These are phyloP conservation scores for Cottus gobio DNA, from an alignment of 2,113 vertebrate species.

Conservation along the genomic window DNA sequence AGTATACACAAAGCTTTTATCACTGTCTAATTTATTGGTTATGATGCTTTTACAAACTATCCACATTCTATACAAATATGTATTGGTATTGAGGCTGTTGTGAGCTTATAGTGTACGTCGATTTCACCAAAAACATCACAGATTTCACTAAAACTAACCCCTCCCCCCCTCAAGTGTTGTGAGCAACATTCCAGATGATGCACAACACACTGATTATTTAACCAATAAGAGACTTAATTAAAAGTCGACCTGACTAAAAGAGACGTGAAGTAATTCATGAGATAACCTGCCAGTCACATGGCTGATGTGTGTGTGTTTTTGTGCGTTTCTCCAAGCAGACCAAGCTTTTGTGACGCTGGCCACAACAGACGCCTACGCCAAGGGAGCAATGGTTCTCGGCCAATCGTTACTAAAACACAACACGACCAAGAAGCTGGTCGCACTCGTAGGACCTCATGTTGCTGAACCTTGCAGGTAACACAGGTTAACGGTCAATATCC, in stretches of 20 bases:
- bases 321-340: conserved; percentile 81
- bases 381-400: conserved; percentile 94
- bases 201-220: neutral
- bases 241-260: neutral
- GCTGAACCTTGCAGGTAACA: conserved; percentile 82
- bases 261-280: neutral
- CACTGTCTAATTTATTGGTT: too few relatives aligned
- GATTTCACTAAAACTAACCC: too few relatives aligned
- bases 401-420: conserved; percentile 89
- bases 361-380: conserved; percentile 94
- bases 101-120: neutral
- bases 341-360: conserved; percentile 97
- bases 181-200: neutral
- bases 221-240: neutral
- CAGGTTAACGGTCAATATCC: neutral
- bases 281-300: neutral
- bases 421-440: conserved; percentile 88
- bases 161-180: neutral
- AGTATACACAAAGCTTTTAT: too few relatives aligned
- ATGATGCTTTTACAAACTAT: neutral
- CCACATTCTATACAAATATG: neutral
- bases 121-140: neutral
- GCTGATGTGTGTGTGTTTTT: conserved; percentile 20
- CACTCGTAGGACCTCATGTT: conserved; percentile 90
- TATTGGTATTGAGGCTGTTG: neutral